These are phyloP conservation scores for Phallusia fumigata DNA, from an alignment of 23 tunicate genomes.

Conservation along the genomic window DNA sequence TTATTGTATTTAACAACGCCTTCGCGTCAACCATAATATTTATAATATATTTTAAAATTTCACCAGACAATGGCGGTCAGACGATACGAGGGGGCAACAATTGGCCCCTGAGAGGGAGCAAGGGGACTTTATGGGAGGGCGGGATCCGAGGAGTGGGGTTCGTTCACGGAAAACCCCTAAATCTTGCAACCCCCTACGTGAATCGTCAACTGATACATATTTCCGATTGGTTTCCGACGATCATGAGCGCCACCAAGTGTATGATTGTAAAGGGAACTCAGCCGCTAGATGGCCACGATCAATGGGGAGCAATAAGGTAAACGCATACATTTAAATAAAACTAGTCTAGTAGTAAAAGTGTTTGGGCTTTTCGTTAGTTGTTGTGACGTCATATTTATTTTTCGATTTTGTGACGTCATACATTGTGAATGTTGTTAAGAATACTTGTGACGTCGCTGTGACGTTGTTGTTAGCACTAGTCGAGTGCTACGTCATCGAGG, in stretches of 20 bases:
- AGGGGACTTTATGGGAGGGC: constrained; percentile 87
- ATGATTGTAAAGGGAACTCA: constrained; percentile 42
- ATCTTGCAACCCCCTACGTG: neutral
- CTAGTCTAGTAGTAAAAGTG: too few species aligned
- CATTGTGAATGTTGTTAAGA: too few species aligned
- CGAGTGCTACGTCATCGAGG: too few species aligned
- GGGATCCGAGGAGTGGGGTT: constrained; percentile 75
- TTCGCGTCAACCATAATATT: too few species aligned
- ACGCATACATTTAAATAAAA: neutral
- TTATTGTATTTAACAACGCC: too few species aligned
- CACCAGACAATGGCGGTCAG: constrained; percentile 71
- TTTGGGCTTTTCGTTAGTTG: too few species aligned
- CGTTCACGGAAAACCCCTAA: constrained; percentile 54
- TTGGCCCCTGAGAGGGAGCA: constrained; percentile 78
- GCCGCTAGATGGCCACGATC: constrained; percentile 66
- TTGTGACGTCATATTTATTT: too few species aligned
- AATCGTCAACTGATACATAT: constrained; percentile 55
- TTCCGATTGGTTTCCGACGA: constrained; percentile 82
- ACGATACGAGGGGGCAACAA: constrained; percentile 64
- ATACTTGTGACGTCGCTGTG: too few species aligned
- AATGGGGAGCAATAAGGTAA: constrained; percentile 58
- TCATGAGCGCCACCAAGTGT: constrained; percentile 82
- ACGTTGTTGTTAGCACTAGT: too few species aligned
- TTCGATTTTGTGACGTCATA: too few species aligned
- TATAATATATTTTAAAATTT: too few species aligned